Evolutionary conservation across 2,797 vertebrate genomes (phyloP).

Genomic region (Siniperca obscura): DNA sequence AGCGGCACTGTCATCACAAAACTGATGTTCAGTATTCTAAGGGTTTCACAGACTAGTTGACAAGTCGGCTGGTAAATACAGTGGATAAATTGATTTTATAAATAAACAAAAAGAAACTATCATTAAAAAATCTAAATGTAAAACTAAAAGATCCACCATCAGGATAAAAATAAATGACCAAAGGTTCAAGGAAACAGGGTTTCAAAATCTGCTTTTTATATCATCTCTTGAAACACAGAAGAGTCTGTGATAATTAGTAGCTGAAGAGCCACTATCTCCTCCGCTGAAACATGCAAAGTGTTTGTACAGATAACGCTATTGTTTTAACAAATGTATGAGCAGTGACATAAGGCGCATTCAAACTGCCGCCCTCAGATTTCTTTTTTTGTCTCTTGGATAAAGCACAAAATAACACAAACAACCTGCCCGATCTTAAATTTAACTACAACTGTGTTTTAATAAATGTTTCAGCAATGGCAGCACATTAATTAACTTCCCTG

Average conservation of each 20-base stretch:
- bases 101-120: neutral
- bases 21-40: neutral
- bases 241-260: slow-evolving; percentile 42
- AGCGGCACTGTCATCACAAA: neutral
- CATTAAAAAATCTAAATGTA: neutral
- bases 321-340: slow-evolving; percentile 44
- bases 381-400: slow-evolving; percentile 46
- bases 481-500: neutral
- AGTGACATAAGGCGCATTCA: slow-evolving; percentile 29
- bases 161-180: slow-evolving; percentile 4
- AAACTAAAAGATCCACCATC: neutral
- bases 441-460: slow-evolving; percentile 21
- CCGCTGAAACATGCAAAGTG: slow-evolving; percentile 11
- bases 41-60: neutral
- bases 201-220: slow-evolving; percentile 1
- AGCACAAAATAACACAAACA: slow-evolving; percentile 28
- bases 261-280: slow-evolving; percentile 16
- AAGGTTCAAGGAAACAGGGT: neutral
- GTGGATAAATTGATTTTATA: neutral
- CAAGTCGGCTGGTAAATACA: neutral
- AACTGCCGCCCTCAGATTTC: slow-evolving; percentile 47
- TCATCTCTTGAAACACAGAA: neutral
- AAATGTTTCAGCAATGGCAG: slow-evolving; percentile 16
- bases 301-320: slow-evolving; percentile 30
- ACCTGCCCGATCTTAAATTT: slow-evolving; percentile 17